Base-by-base conservation (phyloP, 2,797 vertebrate species). In the Aeoliscus strigatus region DNA sequence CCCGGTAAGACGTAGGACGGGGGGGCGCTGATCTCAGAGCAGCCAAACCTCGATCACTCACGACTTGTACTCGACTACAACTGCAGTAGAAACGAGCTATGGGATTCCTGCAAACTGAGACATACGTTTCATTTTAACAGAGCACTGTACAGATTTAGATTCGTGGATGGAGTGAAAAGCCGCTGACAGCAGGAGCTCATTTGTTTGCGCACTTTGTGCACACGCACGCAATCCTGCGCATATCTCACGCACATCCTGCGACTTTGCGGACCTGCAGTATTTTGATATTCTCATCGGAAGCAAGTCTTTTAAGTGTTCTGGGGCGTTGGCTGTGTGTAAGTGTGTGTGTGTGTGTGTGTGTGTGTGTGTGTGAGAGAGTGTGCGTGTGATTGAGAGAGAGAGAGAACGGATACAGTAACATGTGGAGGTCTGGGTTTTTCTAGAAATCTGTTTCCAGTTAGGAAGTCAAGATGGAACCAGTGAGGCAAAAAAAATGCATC, bases 361-460 rank as follows among this genome's bases (percentile, higher is more conserved):
- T 29, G 27, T 14, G 39, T 33, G 41, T 15, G 39, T 24, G 40
- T 16, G 55, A 12, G 39, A n/a, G n/a, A n/a, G n/a, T 48, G 39
- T 29, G 27, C 12, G 39, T 33, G 41, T 15, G 39, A 18, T 36
- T 16, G 55, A 12, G 39, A 9, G 35, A 2, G 49, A 2, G 39
- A 1, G 39, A 2, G 30, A n/a, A n/a, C n/a, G 53, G 63, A 27
- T 69, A 67, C 56, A 71, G 70, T 77, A 77, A 62, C 73, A 80
- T 76, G 52, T 54, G 38, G 53, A 79, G 77, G 66, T 53, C 51
- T 49, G 45, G 38, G 27, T 61, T 64, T 54, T 66, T 67, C 39
- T 60, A 72, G 18, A 80, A 87, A 84, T 88, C 77, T 89, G 88
- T 84, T 88, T 86, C 79, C 73, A 75, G 70, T 88, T 87, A 88